Evolutionary conservation across 2,113 vertebrate species (phyloP).

Genomic region (Progne subis): DNA sequence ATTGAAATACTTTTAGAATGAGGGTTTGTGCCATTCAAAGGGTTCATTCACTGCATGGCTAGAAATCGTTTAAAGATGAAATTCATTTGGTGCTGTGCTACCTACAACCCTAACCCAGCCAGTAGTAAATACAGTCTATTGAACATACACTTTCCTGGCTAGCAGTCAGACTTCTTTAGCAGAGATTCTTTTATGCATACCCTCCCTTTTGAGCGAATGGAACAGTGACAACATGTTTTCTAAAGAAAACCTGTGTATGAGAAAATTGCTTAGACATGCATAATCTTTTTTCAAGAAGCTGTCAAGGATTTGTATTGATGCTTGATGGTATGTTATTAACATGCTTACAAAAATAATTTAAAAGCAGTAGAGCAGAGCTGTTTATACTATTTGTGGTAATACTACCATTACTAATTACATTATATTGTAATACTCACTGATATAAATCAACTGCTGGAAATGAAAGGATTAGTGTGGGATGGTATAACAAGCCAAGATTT

Average conservation of each 20-base stretch:
- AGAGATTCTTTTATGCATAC: constrained; percentile 6
- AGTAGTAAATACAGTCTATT: not conserved
- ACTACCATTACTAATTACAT: constrained; percentile 42
- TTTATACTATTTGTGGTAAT: constrained; percentile 35
- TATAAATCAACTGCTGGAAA: constrained; percentile 21
- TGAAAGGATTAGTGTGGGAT: not conserved
- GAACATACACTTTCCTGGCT: constrained; percentile 42
- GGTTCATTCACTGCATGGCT: not conserved
- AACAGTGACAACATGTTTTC: constrained; percentile 45
- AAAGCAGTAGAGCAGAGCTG: constrained; percentile 11
- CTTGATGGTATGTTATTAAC: constrained; percentile 51
- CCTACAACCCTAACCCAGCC: constrained; percentile 5
- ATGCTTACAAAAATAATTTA: constrained; percentile 38
- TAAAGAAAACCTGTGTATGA: constrained; percentile 41
- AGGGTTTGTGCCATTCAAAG: not conserved
- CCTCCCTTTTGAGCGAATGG: constrained; percentile 28
- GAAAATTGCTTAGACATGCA: constrained; percentile 50
- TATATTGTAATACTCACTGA: constrained; percentile 23
- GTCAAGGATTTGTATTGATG: constrained; percentile 36
- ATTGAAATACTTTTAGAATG: not conserved
- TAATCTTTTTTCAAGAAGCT: constrained; percentile 41
- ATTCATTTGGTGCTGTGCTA: not conserved
- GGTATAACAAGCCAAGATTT: constrained; percentile 4
- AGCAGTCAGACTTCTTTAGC: constrained; percentile 21
- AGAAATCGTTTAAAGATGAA: not conserved